Conservation (phyloP, 2,888 invertebrate genomes). For the Bugulina stolonifera region DNA sequence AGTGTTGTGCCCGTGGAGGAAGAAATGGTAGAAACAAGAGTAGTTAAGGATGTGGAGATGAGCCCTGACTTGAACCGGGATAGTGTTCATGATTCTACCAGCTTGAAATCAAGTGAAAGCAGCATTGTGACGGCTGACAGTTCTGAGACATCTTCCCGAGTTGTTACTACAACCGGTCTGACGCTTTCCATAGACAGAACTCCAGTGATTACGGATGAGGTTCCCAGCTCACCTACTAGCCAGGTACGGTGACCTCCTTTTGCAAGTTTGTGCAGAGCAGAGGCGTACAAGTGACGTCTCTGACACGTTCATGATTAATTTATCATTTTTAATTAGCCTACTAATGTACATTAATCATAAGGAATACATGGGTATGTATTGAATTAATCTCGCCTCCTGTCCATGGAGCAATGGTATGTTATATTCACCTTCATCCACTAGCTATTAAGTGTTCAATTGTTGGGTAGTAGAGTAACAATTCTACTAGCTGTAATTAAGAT, state of each 20-base stretch:
- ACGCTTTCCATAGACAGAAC: neutral
- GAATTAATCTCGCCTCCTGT: no score
- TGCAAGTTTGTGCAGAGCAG: no score
- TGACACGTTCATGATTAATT: no score
- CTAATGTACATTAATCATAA: no score
- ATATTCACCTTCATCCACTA: no score
- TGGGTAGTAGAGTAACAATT: no score
- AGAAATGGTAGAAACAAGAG: neutral
- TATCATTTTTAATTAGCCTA: no score
- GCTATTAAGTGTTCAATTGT: no score
- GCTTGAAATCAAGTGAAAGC: neutral
- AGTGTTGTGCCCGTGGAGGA: neutral
- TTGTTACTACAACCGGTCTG: neutral
- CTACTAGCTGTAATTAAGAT: no score
- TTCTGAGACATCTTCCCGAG: neutral
- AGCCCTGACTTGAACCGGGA: neutral
- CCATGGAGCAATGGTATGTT: no score
- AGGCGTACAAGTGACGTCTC: no score
- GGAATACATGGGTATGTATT: no score
- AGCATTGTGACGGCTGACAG: neutral
- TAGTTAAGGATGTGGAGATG: neutral
- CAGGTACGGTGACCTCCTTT: neutral
- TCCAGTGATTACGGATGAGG: neutral
- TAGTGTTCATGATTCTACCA: neutral
- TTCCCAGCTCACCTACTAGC: neutral